These are phyloP conservation scores for Montipora sp. DNA, from an alignment of 64 coral and sea anemone genomes.

Conservation along the genomic window DNA sequence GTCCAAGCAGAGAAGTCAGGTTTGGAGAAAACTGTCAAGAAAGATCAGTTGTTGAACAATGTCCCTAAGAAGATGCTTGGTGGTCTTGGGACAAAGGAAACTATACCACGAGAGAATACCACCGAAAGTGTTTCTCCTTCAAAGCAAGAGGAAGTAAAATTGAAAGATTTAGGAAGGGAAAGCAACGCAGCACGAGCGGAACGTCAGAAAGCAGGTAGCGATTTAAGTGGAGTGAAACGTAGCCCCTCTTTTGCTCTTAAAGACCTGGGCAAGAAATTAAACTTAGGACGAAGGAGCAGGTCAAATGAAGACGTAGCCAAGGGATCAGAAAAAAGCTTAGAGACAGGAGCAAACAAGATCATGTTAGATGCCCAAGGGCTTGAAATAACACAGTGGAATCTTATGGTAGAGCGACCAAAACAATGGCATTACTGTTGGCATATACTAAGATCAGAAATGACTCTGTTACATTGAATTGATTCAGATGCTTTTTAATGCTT, in stretches of 20 bases:
- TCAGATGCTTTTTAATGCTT: neutral
- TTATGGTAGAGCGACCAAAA: slow-evolving; percentile 56
- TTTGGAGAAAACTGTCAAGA: neutral
- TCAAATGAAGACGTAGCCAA: neutral
- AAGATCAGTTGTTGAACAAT: neutral
- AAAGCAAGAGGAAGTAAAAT: neutral
- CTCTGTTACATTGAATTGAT: slow-evolving; percentile 3
- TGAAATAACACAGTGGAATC: slow-evolving; percentile 70
- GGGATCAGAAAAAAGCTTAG: neutral
- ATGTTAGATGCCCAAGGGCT: slow-evolving; percentile 62
- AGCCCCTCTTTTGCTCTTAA: neutral
- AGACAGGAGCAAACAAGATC: slow-evolving; percentile 16
- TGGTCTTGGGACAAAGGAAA: neutral
- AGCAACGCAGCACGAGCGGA: too few species aligned
- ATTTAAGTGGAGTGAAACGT: neutral
- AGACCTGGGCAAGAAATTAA: slow-evolving; percentile 13
- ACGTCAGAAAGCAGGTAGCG: neutral
- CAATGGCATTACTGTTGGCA: slow-evolving; percentile 79
- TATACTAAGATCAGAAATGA: slow-evolving; percentile 69
- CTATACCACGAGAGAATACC: neutral
- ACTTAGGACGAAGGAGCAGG: neutral
- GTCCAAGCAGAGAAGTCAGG: neutral
- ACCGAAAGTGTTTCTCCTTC: neutral
- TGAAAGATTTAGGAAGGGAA: neutral
- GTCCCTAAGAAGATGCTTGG: neutral